These are phyloP conservation scores for Cephalopachus bancanus DNA, from an alignment of 2,797 vertebrate genomes.

Conservation along the genomic window DNA sequence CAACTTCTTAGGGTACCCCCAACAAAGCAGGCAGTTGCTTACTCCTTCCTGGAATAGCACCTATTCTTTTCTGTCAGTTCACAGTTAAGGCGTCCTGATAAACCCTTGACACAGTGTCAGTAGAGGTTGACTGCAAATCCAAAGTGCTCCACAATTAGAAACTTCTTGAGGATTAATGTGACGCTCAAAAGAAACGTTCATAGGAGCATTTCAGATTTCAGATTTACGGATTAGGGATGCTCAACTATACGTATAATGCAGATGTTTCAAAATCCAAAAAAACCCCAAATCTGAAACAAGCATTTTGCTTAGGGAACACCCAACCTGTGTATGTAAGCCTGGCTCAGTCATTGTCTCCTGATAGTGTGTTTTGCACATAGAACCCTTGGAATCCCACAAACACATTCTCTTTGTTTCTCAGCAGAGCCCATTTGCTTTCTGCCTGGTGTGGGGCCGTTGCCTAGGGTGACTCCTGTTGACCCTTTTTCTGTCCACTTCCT, in stretches of 20 bases:
- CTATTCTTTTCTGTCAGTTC: not conserved
- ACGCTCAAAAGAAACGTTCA: not conserved
- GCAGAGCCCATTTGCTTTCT: not conserved
- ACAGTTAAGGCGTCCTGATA: not conserved
- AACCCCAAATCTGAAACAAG: not conserved
- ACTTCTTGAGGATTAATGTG: not conserved
- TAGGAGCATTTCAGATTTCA: not conserved
- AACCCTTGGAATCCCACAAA: not conserved
- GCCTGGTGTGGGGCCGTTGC: not conserved
- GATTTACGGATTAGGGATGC: not conserved
- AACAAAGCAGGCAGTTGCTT: not conserved
- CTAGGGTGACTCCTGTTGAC: not conserved
- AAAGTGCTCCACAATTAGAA: not conserved
- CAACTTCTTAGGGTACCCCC: not conserved
- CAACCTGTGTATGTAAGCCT: too few relatives aligned
- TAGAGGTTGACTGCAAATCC: not conserved
- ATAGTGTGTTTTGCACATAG: not conserved
- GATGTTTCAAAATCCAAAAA: not conserved
- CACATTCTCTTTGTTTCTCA: not conserved
- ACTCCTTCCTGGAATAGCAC: not conserved
- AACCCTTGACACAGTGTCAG: rapidly evolving
- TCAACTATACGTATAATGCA: not conserved
- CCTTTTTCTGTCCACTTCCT: not conserved
- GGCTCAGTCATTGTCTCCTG: rapidly evolving
- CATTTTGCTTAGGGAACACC: not conserved